A percentile compares a stretch with the other conserved stretches of the same genome.
These are phyloP conservation scores for Chinchilla lanigera DNA, from an alignment of 2,113 vertebrate genomes.

Conservation along the genomic window DNA sequence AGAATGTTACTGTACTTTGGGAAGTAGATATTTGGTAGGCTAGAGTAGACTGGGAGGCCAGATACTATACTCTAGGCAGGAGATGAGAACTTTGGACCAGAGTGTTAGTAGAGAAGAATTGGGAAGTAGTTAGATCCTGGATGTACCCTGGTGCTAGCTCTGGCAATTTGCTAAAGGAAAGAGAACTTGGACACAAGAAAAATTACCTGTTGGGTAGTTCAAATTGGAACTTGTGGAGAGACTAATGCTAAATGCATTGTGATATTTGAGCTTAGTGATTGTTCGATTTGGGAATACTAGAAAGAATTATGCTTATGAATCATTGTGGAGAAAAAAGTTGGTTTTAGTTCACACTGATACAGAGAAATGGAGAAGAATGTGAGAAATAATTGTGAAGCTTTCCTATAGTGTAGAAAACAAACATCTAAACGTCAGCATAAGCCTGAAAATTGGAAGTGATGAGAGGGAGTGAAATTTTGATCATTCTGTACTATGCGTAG, in stretches of 20 bases:
- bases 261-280: background rate
- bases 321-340: background rate
- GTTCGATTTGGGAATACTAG: background rate
- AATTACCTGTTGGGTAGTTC: background rate
- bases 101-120: background rate
- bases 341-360: background rate
- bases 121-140: background rate
- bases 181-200: background rate
- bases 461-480: background rate
- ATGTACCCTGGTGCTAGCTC: background rate
- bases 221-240: background rate
- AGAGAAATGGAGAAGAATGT: background rate
- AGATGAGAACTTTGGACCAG: background rate
- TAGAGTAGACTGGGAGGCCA: background rate
- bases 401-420: background rate
- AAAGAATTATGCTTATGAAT: background rate
- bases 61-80: background rate
- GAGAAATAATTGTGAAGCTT: background rate
- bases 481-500: background rate
- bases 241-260: background rate
- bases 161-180: background rate
- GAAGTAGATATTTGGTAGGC: background rate
- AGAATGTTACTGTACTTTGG: background rate
- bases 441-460: background rate
- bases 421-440: background rate